Percentiles rank a stretch among this genome's conserved stretches.
phyloP scores from a whole-genome alignment of 1,140 invertebrate genomes.

The Chymomyza costata region DNA sequence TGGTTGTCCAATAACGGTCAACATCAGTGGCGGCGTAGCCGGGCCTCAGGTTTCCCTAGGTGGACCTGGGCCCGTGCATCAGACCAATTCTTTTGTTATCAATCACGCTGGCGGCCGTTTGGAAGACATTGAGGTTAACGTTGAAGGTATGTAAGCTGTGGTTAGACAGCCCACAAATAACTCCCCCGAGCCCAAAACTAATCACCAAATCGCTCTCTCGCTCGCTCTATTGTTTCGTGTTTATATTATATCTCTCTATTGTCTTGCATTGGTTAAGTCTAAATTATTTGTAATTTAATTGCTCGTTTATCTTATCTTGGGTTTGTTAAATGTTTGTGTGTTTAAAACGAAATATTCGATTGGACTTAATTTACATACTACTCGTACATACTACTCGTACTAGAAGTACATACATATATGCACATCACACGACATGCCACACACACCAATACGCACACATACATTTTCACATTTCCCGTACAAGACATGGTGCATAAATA shows the following conservation, averaged over 20 bases:
- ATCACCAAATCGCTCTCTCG: neutral
- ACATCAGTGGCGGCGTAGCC: slow-evolving; percentile 83
- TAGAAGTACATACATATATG: slow-evolving; percentile 4
- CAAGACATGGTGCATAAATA: too few relatives aligned
- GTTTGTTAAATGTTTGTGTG: slow-evolving; percentile 39
- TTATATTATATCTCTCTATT: too few relatives aligned
- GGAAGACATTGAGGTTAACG: slow-evolving; percentile 94
- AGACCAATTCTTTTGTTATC: slow-evolving; percentile 80
- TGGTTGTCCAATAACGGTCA: slow-evolving; percentile 87
- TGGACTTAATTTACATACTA: slow-evolving; percentile 39
- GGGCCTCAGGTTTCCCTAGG: slow-evolving; percentile 84
- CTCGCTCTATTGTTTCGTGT: slow-evolving; percentile 27
- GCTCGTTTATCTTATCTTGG: slow-evolving; percentile 38
- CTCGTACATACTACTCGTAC: slow-evolving; percentile 28
- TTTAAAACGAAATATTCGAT: slow-evolving; percentile 41
- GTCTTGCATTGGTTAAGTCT: slow-evolving; percentile 39
- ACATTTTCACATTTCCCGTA: neutral
- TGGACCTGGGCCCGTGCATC: slow-evolving; percentile 80
- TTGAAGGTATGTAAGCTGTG: slow-evolving; percentile 85
- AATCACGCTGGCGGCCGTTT: slow-evolving; percentile 87
- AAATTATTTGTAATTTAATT: slow-evolving; percentile 60
- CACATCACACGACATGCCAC: neutral
- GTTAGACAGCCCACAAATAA: slow-evolving; percentile 8
- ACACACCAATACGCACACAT: neutral
- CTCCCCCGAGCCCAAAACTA: too few relatives aligned